These are phyloP conservation scores for Kuschelorhynchus macadamiae DNA, from an alignment of 2,888 invertebrate genomes.

Conservation along the genomic window DNA sequence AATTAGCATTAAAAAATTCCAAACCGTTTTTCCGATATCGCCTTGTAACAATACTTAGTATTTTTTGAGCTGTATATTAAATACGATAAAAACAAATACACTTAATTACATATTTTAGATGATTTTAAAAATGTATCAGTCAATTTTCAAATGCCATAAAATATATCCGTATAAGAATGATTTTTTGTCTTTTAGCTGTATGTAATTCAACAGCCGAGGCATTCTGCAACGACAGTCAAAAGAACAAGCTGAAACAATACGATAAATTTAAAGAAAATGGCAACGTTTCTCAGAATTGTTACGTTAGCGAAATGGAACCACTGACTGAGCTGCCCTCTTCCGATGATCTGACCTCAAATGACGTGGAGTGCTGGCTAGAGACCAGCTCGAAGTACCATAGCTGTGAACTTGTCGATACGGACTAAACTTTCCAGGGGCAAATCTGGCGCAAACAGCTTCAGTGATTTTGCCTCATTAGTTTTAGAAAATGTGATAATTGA, in stretches of 20 bases:
- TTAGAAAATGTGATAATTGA: not conserved
- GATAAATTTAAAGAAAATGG: slow-evolving; percentile 65
- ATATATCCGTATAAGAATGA: too few species aligned
- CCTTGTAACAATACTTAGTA: too few species aligned
- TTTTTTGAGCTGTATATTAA: too few species aligned
- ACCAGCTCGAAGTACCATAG: slow-evolving; percentile 84
- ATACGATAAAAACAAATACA: too few species aligned
- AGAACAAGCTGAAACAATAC: slow-evolving; percentile 61
- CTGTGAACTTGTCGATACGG: slow-evolving; percentile 78
- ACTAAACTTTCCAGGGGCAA: too few species aligned
- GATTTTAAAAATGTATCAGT: too few species aligned
- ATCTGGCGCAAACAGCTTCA: too few species aligned
- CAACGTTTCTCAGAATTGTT: slow-evolving; percentile 65
- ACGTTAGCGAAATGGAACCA: slow-evolving; percentile 76
- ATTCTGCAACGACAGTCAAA: slow-evolving; percentile 59
- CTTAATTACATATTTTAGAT: too few species aligned
- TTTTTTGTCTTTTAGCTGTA: slow-evolving; percentile 59
- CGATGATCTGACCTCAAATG: slow-evolving; percentile 77
- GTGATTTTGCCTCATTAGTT: not conserved
- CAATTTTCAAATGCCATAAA: too few species aligned
- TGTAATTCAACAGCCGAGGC: slow-evolving; percentile 64
- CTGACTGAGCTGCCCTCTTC: slow-evolving; percentile 77
- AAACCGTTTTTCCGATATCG: too few species aligned
- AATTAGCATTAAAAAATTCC: too few species aligned
- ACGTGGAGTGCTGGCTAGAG: slow-evolving; percentile 81